Percentiles rank a stretch among this genome's conserved stretches.
Conservation (phyloP, 2,888 invertebrate species). For the Euphydryas editha region DNA sequence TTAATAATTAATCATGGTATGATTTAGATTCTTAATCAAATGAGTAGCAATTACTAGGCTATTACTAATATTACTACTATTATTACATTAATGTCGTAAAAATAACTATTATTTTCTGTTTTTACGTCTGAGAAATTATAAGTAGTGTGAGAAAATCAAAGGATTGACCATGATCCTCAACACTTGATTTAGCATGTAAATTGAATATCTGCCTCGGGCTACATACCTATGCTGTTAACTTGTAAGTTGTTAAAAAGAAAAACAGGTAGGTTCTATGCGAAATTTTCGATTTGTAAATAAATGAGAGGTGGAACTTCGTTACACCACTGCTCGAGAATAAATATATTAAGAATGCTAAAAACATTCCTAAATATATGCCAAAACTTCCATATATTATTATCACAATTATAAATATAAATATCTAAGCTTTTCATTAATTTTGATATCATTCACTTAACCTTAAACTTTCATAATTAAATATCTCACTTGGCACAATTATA, state of each 20-base stretch:
- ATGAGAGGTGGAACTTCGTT: not conserved
- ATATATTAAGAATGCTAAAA: slow-evolving; percentile 60
- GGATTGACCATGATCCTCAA: too few species aligned
- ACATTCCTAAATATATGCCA: slow-evolving; percentile 71
- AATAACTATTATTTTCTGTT: too few species aligned
- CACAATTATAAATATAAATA: slow-evolving; percentile 81
- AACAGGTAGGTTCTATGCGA: not conserved
- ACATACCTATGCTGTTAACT: not conserved
- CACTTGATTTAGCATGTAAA: too few species aligned
- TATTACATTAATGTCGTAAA: too few species aligned
- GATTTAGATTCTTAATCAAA: too few species aligned
- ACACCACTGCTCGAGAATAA: slow-evolving; percentile 15
- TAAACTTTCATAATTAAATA: slow-evolving; percentile 79
- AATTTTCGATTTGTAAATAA: not conserved
- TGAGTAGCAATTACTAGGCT: too few species aligned
- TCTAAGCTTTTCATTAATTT: slow-evolving; percentile 78
- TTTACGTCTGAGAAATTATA: too few species aligned
- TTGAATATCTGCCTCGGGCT: too few species aligned
- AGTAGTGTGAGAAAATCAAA: too few species aligned
- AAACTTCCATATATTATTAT: slow-evolving; percentile 82
- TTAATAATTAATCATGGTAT: too few species aligned
- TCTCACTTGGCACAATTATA: slow-evolving; percentile 82
- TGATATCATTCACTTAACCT: slow-evolving; percentile 82
- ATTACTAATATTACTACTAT: too few species aligned
- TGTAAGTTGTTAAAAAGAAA: not conserved